Base-by-base conservation (phyloP, 30 jellyfish, hydroid and myxozoan species). In the Cassiopea andromeda region DNA sequence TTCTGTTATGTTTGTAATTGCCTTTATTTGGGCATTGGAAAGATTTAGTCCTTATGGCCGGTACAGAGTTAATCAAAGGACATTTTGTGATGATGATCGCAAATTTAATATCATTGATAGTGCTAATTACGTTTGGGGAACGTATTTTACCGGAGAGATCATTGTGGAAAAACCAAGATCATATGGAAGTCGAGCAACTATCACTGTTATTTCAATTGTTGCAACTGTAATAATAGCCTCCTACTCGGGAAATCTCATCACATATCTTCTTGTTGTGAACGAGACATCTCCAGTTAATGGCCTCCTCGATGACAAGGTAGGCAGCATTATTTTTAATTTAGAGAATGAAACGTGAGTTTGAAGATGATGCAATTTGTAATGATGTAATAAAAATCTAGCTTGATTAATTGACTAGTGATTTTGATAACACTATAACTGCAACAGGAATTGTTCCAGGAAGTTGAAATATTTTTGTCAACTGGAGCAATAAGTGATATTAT, bases 91-190 rank as follows among this genome's bases (percentile, higher is more conserved):
- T 13, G 43, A 64, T 64, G 47, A n/a, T 1, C 43, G 77, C 14
- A 27, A 64, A 5, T 84, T 84, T 27, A 84, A 38, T 69, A 8
- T 71, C 12, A 1, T 72, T 46, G 92, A 84, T 67, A 72, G 92
- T 72, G 81, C 60, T 45, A 57, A 69, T 71, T 84, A 84, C 48
- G 38, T 69, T 69, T 84, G 92, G 92, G 92, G 92, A 16, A 48
- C 81, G 2, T 48, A 66, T 54, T 70, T 71, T 46, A 67, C 85
- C 38, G 92, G 92, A 8, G 92, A 84, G 72, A 69, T 84, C 44
- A 84, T 84, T 16, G 68, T 15, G 49, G 50, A 69, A 44, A 84
- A 84, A 57, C 85, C 92, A 4, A 54, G 13, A 13, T 48, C 85
- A 0, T 16, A 10, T 84, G 85, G 85, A 1, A 48, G 78, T 15